These are phyloP conservation scores for Agrotis clavis DNA, from an alignment of 2,888 invertebrate species.

Conservation along the genomic window DNA sequence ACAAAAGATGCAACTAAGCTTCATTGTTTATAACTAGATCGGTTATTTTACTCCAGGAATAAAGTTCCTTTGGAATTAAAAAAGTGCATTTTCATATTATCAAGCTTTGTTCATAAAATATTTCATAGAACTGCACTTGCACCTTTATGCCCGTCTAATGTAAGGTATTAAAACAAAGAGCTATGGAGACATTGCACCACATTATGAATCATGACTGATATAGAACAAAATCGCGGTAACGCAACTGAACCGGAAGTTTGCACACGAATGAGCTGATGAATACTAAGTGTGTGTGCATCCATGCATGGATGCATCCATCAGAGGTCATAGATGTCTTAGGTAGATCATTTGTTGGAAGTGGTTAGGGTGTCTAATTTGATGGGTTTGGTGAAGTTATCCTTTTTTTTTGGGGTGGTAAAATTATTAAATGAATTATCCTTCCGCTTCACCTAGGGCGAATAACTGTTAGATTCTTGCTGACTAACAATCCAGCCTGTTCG, in stretches of 20 bases:
- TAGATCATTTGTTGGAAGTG: constrained; percentile 4
- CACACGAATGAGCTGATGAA: constrained; percentile 79
- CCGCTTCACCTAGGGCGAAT: too few species aligned
- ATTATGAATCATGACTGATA: constrained; percentile 15
- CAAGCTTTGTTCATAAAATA: neutral
- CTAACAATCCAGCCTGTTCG: too few species aligned
- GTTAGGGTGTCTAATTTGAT: constrained; percentile 25
- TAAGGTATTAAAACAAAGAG: constrained; percentile 15
- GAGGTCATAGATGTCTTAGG: constrained; percentile 56
- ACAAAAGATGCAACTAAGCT: too few species aligned
- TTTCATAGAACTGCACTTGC: too few species aligned
- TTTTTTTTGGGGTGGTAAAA: too few species aligned
- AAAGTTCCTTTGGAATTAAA: too few species aligned
- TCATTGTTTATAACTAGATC: too few species aligned
- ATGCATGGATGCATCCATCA: constrained; percentile 67
- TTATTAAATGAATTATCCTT: too few species aligned
- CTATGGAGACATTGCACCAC: constrained; percentile 2
- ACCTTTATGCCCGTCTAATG: neutral
- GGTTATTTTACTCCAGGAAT: too few species aligned
- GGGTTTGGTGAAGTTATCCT: neutral
- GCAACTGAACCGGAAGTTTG: constrained; percentile 79
- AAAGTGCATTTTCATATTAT: too few species aligned
- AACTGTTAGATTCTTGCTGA: too few species aligned
- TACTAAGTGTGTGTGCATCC: constrained; percentile 78
- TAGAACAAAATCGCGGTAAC: constrained; percentile 42